A percentile compares a stretch with the other conserved stretches of the same genome.
Conservation (phyloP, 23 tunicate genomes). For the Halocynthia aurantium region DNA sequence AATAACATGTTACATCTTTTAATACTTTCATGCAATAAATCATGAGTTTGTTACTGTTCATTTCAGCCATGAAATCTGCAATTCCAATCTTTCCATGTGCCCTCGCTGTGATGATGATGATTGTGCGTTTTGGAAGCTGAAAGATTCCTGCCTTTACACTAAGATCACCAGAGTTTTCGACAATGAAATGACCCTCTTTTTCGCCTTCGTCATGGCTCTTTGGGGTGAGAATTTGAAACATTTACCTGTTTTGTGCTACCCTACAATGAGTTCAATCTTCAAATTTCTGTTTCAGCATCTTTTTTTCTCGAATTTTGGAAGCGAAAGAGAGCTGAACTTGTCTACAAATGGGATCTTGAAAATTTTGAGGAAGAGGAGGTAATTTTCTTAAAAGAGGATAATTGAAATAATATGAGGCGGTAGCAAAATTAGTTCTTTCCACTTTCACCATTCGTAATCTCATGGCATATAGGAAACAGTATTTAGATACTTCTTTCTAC, state of each 20-base stretch:
- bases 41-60: neutral
- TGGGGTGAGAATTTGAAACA: conserved; percentile 24
- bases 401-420: conserved; percentile 29
- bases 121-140: conserved; percentile 38
- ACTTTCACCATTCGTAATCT: neutral
- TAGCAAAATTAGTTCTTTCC: neutral
- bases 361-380: conserved; percentile 52
- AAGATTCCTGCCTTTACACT: conserved; percentile 38
- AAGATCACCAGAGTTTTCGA: conserved; percentile 25
- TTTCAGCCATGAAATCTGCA: conserved; percentile 38
- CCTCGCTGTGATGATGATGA: conserved; percentile 27
- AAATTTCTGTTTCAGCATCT: conserved; percentile 21
- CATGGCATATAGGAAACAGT: neutral
- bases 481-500: neutral
- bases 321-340: conserved; percentile 39
- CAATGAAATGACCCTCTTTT: conserved; percentile 25
- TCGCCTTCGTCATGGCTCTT: conserved; percentile 32
- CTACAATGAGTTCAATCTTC: neutral
- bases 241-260: neutral
- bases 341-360: conserved; percentile 54
- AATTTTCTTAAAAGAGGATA: conserved; percentile 39
- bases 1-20: no score
- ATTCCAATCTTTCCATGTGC: conserved; percentile 25
- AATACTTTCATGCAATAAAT: neutral
- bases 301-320: conserved; percentile 74